These are phyloP conservation scores for Tetramorium alpestre DNA, from an alignment of 1,140 invertebrate species.

Conservation along the genomic window DNA sequence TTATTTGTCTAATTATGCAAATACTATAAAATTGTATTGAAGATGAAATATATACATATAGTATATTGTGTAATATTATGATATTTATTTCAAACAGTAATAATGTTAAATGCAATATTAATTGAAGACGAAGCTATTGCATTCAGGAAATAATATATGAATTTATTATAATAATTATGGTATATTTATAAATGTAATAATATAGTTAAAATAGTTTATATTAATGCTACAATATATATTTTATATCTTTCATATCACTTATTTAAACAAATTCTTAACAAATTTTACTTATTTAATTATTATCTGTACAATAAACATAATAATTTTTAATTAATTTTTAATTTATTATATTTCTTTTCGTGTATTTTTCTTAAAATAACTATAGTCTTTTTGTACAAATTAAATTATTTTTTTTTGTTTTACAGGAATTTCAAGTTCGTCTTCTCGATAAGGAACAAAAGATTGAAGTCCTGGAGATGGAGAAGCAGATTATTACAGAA, in stretches of 20 bases:
- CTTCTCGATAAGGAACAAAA: constrained; percentile 78
- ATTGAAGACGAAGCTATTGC: neutral
- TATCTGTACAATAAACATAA: neutral
- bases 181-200: neutral
- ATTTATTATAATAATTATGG: neutral
- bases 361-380: neutral
- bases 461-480: constrained; percentile 77
- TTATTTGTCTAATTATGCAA: neutral
- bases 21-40: neutral
- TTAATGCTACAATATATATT: neutral
- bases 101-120: neutral
- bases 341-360: neutral
- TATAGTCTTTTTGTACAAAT: neutral
- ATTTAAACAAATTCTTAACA: neutral
- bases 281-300: neutral
- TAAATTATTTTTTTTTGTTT: neutral
- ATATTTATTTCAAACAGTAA: neutral
- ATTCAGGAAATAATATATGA: neutral
- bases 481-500: constrained; percentile 78
- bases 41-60: neutral
- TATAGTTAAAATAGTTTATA: neutral
- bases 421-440: constrained; percentile 79
- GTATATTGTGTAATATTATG: neutral
- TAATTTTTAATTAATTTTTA: neutral
- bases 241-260: too few relatives aligned